Evolutionary conservation across 2,888 invertebrate genomes (phyloP).

Genomic region (Platycnemis pennipes): DNA sequence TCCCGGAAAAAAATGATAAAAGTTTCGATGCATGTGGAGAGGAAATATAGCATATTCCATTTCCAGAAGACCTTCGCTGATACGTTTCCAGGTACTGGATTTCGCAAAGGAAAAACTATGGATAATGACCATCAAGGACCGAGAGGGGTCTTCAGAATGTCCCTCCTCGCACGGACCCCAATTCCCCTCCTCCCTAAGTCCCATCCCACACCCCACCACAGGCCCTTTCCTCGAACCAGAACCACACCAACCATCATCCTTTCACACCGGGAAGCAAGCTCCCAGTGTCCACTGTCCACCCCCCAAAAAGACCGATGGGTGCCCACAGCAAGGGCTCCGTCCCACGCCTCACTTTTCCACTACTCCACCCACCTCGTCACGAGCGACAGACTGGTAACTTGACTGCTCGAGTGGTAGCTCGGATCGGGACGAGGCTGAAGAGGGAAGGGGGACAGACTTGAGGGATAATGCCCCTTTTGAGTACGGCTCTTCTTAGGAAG

Average conservation of each 20-base stretch:
- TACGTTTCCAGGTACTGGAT: constrained; percentile 48
- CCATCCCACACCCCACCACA: not conserved
- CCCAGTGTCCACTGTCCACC: not conserved
- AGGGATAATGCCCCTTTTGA: not conserved
- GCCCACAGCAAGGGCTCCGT: too few species aligned
- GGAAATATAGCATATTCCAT: constrained; percentile 43
- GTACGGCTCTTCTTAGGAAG: not conserved
- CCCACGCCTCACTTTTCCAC: not conserved
- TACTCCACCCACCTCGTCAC: too few species aligned
- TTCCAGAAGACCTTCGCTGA: constrained; percentile 44
- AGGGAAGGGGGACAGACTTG: not conserved
- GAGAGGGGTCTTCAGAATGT: constrained; percentile 9
- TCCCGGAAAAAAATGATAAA: constrained; percentile 47
- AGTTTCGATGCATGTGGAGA: constrained; percentile 6
- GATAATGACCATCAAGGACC: constrained; percentile 1
- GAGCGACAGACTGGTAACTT: too few species aligned
- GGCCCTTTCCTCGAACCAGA: not conserved
- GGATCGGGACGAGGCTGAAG: too few species aligned
- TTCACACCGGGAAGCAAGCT: not conserved
- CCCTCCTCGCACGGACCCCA: constrained; percentile 17
- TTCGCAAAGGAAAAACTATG: constrained; percentile 6
- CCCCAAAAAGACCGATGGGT: too few species aligned
- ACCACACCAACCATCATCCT: not conserved
- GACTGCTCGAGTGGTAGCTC: too few species aligned
- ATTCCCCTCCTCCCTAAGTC: not conserved